Conservation (phyloP, 2,888 invertebrate genomes). For the Zeuzera pyrina region DNA sequence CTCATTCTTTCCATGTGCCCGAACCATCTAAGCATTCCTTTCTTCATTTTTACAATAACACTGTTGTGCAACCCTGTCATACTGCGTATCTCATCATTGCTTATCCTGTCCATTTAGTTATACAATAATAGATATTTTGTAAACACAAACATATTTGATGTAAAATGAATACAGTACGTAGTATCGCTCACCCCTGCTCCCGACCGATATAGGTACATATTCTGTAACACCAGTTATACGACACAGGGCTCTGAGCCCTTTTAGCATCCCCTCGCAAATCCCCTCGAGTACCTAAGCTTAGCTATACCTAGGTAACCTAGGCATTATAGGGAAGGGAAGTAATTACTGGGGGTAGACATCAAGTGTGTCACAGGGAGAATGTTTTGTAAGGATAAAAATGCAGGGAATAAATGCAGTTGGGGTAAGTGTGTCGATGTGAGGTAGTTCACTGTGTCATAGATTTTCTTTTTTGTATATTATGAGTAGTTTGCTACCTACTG, state of each 20-base stretch:
- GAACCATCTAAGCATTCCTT: too few species aligned
- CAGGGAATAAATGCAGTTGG: constrained; percentile 52
- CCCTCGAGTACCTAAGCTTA: constrained; percentile 31
- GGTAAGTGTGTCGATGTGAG: constrained; percentile 64
- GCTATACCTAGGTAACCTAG: constrained; percentile 57
- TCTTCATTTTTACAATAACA: too few species aligned
- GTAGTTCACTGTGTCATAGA: constrained; percentile 70
- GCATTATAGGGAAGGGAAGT: constrained; percentile 45
- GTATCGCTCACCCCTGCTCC: background rate
- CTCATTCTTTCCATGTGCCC: too few species aligned
- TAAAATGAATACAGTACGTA: too few species aligned
- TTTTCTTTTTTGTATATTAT: too few species aligned
- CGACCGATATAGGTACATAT: constrained; percentile 26
- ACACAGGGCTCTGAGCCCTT: constrained; percentile 50
- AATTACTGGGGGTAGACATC: constrained; percentile 62
- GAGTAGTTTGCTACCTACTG: too few species aligned
- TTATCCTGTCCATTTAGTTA: too few species aligned
- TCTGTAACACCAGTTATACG: constrained; percentile 44
- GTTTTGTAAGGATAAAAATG: constrained; percentile 67
- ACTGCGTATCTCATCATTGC: too few species aligned
- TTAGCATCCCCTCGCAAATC: constrained; percentile 64
- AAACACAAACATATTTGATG: too few species aligned
- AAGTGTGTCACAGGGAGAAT: constrained; percentile 69
- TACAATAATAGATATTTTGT: too few species aligned
- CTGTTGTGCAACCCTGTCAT: too few species aligned